Base-by-base conservation (phyloP, 2,113 vertebrate genomes). In the Salvator merianae region DNA sequence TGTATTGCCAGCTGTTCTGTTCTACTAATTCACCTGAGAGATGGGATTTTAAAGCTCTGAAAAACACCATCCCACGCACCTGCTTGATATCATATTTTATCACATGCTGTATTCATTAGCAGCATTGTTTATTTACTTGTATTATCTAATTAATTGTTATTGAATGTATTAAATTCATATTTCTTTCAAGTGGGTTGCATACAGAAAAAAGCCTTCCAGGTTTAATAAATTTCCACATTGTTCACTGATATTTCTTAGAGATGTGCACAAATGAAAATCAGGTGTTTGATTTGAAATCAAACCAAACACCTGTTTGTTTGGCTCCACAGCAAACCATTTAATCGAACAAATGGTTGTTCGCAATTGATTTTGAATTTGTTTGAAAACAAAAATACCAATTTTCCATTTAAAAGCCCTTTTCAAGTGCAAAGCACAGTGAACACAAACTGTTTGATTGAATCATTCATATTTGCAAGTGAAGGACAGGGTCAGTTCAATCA, bases 71-170 rank as follows among this genome's bases (percentile, higher is more conserved):
- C 5, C 22, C 5, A 50, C 68, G 62, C 50, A 32, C 18, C 36
- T 72, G 34, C 68, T 24, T 62, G 66, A 26, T 71, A 53, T 38
- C 79, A 30, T 53, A 38, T 71, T 71, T 81, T 38, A 2, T 5
- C 68, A 55, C 30, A 71, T 71, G 55, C 8, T 78, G 36, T 79
- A 68, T 80, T 68, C 10, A 68, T 47, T 47, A 22, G 40, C 20
- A 20, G 28, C 4, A 53, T 69, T 80, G 40, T 32, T 80, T 80
- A 79, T 79, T 79, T 68, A 34, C 28, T 32, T 32, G 3, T 24
- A 80, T 80, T 77, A 55, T 32, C 16, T 62, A 78, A 78, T 78
- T 53, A 70, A 80, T 86, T 90, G 92, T 92, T 92, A 93, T 91
- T 92, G 89, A 92, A 90, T 82, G 91, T 59, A 80, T 86, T 86